Evolutionary conservation across 2,797 vertebrate genomes (phyloP).

Genomic region (Pangasius larnaudii): DNA sequence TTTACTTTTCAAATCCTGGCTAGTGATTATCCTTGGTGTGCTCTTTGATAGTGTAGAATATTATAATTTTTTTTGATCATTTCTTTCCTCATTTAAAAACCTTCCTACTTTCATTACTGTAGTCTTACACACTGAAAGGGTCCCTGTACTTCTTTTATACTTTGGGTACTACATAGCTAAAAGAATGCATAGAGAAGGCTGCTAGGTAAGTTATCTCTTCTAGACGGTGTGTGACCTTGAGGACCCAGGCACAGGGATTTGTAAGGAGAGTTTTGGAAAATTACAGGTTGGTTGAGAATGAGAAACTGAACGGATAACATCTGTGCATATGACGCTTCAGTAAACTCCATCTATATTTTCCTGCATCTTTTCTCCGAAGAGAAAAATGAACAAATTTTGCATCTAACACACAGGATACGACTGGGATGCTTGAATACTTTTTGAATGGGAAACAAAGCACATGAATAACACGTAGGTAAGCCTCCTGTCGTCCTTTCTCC

Average conservation of each 20-base stretch:
- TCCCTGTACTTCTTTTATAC: not conserved
- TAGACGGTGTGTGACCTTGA: not conserved
- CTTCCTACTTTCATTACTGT: not conserved
- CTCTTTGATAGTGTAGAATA: not conserved
- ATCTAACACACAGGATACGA: not conserved
- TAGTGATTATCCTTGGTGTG: not conserved
- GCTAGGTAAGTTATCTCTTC: not conserved
- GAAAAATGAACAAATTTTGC: not conserved
- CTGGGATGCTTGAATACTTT: not conserved
- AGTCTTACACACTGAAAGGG: not conserved
- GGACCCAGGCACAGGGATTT: not conserved
- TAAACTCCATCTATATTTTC: not conserved
- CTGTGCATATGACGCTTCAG: not conserved
- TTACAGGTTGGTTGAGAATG: not conserved
- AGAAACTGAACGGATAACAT: not conserved
- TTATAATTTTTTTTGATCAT: not conserved
- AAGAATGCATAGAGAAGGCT: not conserved
- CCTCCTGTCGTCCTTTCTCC: not conserved
- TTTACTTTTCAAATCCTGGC: no score
- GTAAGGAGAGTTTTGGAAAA: not conserved
- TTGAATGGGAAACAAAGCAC: no score
- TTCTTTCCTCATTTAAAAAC: not conserved
- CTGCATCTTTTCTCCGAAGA: not conserved
- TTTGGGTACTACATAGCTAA: not conserved
- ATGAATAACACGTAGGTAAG: not conserved